phyloP scores from a whole-genome alignment of 2,888 invertebrate species.

The Hololepta plana region DNA sequence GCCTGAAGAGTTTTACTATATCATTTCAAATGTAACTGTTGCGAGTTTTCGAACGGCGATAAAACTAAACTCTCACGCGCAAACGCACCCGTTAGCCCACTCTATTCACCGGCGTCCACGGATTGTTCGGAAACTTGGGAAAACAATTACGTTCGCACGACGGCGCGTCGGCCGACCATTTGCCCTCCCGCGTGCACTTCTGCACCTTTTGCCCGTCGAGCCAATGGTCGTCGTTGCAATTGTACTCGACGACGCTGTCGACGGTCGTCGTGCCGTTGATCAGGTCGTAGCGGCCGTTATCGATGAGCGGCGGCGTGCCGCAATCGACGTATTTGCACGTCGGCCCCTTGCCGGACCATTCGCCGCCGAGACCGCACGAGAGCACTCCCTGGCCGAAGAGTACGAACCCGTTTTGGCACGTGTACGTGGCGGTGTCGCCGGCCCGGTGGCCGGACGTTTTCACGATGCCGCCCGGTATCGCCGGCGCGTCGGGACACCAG shows the following conservation, averaged over 20 bases:
- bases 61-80: too few relatives aligned
- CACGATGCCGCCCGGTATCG: constrained; percentile 58
- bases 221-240: constrained; percentile 71
- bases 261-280: constrained; percentile 68
- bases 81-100: too few relatives aligned
- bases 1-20: too few relatives aligned
- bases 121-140: too few relatives aligned
- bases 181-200: constrained; percentile 64
- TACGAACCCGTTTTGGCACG: constrained; percentile 69
- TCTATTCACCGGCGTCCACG: too few relatives aligned
- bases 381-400: constrained; percentile 67
- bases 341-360: constrained; percentile 66
- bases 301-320: constrained; percentile 62
- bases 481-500: constrained; percentile 74
- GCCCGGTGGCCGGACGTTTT: constrained; percentile 53
- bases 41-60: too few relatives aligned
- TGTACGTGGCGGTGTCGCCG: constrained; percentile 64
- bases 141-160: constrained; percentile 75
- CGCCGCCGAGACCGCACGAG: constrained; percentile 70
- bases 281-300: constrained; percentile 53
- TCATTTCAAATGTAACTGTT: too few relatives aligned
- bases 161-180: constrained; percentile 73
- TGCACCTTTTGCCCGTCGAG: constrained; percentile 50
- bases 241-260: constrained; percentile 59
- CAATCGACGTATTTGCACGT: constrained; percentile 77